These are phyloP conservation scores for Pantherophis vulpinus DNA, from an alignment of 2,797 vertebrate genomes.

Conservation along the genomic window DNA sequence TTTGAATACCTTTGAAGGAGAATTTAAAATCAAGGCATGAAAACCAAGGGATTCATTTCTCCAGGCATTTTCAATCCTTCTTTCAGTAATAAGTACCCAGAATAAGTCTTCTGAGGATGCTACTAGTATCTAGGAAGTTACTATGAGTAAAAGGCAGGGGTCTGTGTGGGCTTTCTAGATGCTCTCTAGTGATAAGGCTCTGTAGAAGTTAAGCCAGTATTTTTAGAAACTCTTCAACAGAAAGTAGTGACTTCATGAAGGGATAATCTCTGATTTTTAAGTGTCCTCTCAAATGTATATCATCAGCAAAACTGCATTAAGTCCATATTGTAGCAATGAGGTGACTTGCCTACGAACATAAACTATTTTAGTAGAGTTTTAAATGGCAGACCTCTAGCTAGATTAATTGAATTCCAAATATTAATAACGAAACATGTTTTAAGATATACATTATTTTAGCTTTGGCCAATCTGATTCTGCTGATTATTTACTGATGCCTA, in stretches of 20 bases:
- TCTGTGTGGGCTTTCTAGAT: not conserved
- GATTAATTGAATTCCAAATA: not conserved
- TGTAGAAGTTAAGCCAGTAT: not conserved
- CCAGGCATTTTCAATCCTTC: not conserved
- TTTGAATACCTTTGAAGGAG: not conserved
- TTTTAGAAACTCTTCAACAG: not conserved
- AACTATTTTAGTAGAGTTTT: not conserved
- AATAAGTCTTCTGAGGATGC: not conserved
- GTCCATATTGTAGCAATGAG: not conserved
- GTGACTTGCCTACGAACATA: not conserved
- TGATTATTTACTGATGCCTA: conserved; percentile 15
- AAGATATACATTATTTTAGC: not conserved
- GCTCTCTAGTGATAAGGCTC: not conserved
- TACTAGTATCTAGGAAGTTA: not conserved
- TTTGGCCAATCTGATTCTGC: not conserved
- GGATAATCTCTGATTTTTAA: not conserved
- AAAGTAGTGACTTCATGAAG: not conserved
- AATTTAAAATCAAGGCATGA: not conserved
- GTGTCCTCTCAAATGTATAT: not conserved
- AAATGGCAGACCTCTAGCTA: not conserved
- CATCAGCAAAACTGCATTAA: not conserved
- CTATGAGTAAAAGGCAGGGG: not conserved
- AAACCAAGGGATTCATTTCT: not conserved
- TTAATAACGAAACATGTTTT: not conserved
- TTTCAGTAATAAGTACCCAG: not conserved